These are phyloP conservation scores for Ridgeia piscesae DNA, from an alignment of 1,140 invertebrate genomes.

Conservation along the genomic window DNA sequence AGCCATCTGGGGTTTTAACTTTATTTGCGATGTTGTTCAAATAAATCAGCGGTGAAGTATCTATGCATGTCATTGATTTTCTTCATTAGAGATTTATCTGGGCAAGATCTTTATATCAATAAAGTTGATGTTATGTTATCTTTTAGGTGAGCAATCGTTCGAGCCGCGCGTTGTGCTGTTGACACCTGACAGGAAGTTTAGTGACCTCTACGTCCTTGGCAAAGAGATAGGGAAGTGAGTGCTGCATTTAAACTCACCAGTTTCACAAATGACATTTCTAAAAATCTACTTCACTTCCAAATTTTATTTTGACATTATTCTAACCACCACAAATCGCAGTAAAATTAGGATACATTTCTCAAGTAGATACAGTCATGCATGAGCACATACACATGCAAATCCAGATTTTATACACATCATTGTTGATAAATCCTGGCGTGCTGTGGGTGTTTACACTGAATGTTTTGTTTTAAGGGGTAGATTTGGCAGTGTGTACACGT, in stretches of 20 bases:
- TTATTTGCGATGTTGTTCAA: neutral
- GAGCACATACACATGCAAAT: neutral
- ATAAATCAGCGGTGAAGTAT: neutral
- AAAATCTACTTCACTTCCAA: neutral
- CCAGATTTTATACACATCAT: neutral
- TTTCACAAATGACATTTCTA: neutral
- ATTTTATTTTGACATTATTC: no score
- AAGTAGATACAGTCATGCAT: neutral
- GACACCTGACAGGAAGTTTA: constrained; percentile 41
- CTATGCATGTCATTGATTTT: constrained; percentile 11
- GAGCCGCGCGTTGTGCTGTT: constrained; percentile 43
- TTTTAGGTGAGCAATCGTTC: constrained; percentile 48
- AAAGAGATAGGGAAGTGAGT: constrained; percentile 58
- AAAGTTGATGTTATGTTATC: constrained; percentile 20
- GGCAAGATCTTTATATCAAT: neutral
- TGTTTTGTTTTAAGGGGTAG: constrained; percentile 68
- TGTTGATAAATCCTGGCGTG: neutral
- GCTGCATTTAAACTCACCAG: no score
- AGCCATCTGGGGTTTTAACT: neutral
- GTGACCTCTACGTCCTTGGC: constrained; percentile 50
- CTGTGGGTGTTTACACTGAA: neutral
- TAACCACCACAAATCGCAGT: no score
- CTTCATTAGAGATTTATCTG: neutral
- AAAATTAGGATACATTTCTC: no score
- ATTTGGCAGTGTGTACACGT: constrained; percentile 96